Evolutionary conservation across 2,888 invertebrate species (phyloP).

Genomic region (Andrena dorsata): DNA sequence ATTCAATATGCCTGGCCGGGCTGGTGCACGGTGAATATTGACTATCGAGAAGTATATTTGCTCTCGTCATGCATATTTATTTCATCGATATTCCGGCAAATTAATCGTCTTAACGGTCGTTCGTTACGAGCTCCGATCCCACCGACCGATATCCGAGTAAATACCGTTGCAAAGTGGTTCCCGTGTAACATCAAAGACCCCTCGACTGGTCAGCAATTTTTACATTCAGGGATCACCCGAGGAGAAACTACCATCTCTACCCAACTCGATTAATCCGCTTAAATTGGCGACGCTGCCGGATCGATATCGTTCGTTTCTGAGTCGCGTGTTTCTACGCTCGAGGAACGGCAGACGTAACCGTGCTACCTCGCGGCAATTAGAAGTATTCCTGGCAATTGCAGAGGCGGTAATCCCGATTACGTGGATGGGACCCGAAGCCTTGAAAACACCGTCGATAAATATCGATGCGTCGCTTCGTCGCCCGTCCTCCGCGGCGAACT

Average conservation of each 20-base stretch:
- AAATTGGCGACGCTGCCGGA: not conserved
- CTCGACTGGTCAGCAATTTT: not conserved
- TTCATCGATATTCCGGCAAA: not conserved
- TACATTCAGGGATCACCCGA: not conserved
- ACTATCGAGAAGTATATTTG: slow-evolving; percentile 44
- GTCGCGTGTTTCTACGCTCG: not conserved
- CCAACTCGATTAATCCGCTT: not conserved
- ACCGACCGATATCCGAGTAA: not conserved
- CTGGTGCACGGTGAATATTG: slow-evolving; percentile 43
- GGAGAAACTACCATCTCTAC: not conserved
- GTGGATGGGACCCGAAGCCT: not conserved
- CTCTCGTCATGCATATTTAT: slow-evolving; percentile 21
- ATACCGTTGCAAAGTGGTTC: not conserved
- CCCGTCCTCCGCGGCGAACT: slow-evolving; percentile 24
- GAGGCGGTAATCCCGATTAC: not conserved
- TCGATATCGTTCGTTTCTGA: not conserved
- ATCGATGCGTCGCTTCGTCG: slow-evolving; percentile 25
- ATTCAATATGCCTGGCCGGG: slow-evolving; percentile 48
- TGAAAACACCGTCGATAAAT: slow-evolving; percentile 21
- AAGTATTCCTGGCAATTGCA: slow-evolving; percentile 8
- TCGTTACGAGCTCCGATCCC: not conserved
- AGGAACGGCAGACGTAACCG: not conserved
- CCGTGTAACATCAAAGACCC: not conserved
- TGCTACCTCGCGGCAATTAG: not conserved
- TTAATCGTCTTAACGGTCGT: slow-evolving; percentile 16